Evolutionary conservation across 53 echinoderm and acorn worm species (phyloP).

Genomic region (Henricia sp.): DNA sequence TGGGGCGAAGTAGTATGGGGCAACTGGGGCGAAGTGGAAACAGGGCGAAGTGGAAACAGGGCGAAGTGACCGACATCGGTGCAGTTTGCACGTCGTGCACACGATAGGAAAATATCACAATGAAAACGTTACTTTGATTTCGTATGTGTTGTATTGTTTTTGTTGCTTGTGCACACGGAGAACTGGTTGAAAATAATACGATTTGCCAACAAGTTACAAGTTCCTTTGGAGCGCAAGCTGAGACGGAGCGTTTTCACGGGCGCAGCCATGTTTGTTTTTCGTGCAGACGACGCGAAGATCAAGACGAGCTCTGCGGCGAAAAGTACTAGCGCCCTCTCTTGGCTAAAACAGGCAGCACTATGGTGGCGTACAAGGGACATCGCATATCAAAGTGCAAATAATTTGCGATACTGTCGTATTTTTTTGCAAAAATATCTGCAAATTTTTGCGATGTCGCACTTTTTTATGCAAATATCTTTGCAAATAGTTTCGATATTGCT

Average conservation of each 20-base stretch:
- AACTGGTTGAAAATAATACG: not conserved
- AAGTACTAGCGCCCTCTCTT: constrained; percentile 6
- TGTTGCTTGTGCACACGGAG: not conserved
- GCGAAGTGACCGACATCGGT: not conserved
- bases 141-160: not conserved
- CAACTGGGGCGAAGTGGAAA: no score
- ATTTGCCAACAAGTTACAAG: not conserved
- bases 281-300: not conserved
- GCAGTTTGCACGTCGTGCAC: not conserved
- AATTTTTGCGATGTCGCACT: no score
- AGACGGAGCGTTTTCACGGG: not conserved
- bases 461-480: no score
- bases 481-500: no score
- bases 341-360: no score
- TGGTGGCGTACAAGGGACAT: no score
- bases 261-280: not conserved
- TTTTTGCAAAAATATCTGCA: no score
- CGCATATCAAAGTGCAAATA: no score
- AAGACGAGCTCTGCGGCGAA: not conserved
- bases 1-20: no score
- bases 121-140: not conserved
- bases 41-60: no score
- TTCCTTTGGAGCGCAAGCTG: not conserved
- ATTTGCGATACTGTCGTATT: no score
- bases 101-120: not conserved